Percentiles rank a stretch among this genome's conserved stretches.
Evolutionary conservation across 2,113 vertebrate species (phyloP).

Genomic region (Takifugu bimaculatus): DNA sequence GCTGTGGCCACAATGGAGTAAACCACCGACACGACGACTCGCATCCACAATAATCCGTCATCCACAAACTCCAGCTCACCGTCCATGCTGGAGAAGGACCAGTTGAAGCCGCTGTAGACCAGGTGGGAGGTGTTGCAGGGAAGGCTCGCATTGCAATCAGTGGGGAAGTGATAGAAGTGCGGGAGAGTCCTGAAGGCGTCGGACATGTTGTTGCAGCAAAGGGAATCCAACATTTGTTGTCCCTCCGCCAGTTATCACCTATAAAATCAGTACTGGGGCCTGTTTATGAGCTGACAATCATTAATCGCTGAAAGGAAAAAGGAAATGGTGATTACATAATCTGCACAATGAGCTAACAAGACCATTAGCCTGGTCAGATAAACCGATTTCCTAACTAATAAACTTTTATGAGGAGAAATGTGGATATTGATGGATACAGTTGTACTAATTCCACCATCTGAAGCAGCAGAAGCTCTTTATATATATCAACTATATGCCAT

Average conservation of each 20-base stretch:
- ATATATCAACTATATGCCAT: no score
- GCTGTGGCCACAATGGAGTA: slow-evolving; percentile 69
- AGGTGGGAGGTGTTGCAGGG: slow-evolving; percentile 50
- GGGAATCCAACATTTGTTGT: not conserved
- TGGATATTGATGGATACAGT: not conserved
- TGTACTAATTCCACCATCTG: no score
- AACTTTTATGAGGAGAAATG: not conserved
- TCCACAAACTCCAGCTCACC: slow-evolving; percentile 30
- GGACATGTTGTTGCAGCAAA: slow-evolving; percentile 40
- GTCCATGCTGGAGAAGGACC: slow-evolving; percentile 5
- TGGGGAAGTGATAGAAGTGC: slow-evolving; percentile 31
- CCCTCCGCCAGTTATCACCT: slow-evolving; percentile 5
- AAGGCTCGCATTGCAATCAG: slow-evolving; percentile 19
- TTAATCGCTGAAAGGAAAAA: slow-evolving; percentile 59
- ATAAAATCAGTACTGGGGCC: slow-evolving; percentile 31
- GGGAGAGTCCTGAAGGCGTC: slow-evolving; percentile 37
- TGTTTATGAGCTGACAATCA: slow-evolving; percentile 37
- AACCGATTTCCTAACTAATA: slow-evolving; percentile 39
- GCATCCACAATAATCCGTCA: slow-evolving; percentile 51
- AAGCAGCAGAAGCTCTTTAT: no score
- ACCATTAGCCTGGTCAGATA: slow-evolving; percentile 59
- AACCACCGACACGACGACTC: slow-evolving; percentile 62
- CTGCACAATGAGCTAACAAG: slow-evolving; percentile 51
- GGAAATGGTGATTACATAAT: slow-evolving; percentile 65
- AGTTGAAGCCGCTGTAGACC: slow-evolving; percentile 25